Evolutionary conservation across 64 coral and sea anemone species (phyloP), one percentile per base, ranked within the genome.

Genomic region (Montipora capricornis): DNA sequence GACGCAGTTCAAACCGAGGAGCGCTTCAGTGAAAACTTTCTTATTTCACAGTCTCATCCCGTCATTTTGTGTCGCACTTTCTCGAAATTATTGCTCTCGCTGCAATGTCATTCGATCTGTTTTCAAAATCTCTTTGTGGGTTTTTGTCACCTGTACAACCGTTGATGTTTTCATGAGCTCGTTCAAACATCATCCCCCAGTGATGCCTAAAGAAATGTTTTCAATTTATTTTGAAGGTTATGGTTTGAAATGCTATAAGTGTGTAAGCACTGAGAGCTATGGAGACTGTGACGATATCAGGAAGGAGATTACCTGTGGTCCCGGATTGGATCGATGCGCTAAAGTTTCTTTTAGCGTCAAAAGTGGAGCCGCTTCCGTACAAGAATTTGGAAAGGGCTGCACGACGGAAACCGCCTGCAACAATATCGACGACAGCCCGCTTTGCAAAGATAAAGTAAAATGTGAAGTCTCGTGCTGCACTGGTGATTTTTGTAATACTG

Each of bases 401-500:
- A 50, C 5, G 1, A 85, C 64, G 3, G 64, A 67, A 47, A 6
- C 5, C 11, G 0, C 3, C 6, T 85, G 82, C 82, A 10, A n/a
- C 4, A 7, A 14, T 17, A 11, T 45, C 14, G 4, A 49, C 0
- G 17, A 47, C 44, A 20, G 45, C 82, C 1, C 14, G 37, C 8
- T 84, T 6, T 85, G 82, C 68, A 85, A 85, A 12, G 62, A 17
- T 19, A 20, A 69, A 49, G 82, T 16, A 85, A 15, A 77, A 12
- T 89, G 87, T 11, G 6, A 89, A 12, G 13, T 77, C 20, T 13
- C 76, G 3, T 89, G 87, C 5, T 89, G 87, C 44, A 57, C 49
- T 76, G 87, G 87, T 5, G 75, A 89, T 20, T 73, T 89, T 10
- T 88, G 86, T 73, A 88, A 88, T 55, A 20, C 69, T 74, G 86